These are phyloP conservation scores for Apocrypta bakeri DNA, from an alignment of 1,140 invertebrate species.

Conservation along the genomic window DNA sequence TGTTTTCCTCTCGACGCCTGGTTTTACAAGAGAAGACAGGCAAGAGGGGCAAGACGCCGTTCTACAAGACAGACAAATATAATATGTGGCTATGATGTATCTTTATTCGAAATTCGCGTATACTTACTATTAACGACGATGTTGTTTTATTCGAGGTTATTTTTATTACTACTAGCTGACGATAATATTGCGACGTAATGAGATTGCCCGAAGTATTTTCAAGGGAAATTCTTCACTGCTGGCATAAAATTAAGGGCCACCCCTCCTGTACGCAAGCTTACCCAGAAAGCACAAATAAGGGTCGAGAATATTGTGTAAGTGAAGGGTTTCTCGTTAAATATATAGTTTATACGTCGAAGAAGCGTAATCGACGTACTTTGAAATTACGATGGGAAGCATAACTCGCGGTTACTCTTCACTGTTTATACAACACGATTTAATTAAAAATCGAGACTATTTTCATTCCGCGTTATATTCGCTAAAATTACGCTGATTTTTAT, in stretches of 20 bases:
- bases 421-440: background rate
- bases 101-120: background rate
- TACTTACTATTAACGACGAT: background rate
- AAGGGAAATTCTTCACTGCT: background rate
- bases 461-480: background rate
- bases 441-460: background rate
- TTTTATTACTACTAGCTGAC: background rate
- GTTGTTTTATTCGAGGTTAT: background rate
- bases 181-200: background rate
- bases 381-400: background rate
- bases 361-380: background rate
- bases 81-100: background rate
- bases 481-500: background rate
- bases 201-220: background rate
- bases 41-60: background rate
- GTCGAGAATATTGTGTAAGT: background rate
- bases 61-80: background rate
- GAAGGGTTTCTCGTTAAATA: background rate
- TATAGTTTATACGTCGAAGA: background rate
- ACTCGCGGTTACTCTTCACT: background rate
- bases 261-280: background rate
- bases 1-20: slow-evolving; percentile 59
- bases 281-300: background rate
- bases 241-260: background rate
- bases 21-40: background rate